These are phyloP conservation scores for Caenorhabditis uteleia DNA, from an alignment of 2,888 invertebrate species.

Conservation along the genomic window DNA sequence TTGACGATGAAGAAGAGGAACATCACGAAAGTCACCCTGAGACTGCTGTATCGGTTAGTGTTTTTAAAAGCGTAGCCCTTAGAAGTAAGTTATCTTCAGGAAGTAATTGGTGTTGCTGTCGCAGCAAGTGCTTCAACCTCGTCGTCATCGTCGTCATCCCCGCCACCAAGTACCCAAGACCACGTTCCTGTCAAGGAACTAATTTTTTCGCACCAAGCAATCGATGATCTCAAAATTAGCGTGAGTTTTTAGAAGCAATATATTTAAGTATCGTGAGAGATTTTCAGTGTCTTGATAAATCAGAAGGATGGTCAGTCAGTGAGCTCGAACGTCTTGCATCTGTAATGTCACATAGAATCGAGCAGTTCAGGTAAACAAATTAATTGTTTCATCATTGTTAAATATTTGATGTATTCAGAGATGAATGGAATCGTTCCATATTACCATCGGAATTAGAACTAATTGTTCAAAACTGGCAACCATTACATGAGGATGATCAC, in stretches of 20 bases:
- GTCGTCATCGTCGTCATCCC: no score
- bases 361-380: conserved; percentile 35
- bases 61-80: no score
- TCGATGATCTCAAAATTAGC: no score
- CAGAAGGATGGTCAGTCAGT: conserved; percentile 56
- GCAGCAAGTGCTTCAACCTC: no score
- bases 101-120: no score
- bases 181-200: no score
- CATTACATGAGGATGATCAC: background rate
- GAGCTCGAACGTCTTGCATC: conserved; percentile 61
- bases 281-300: conserved; percentile 39
- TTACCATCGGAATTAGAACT: conserved; percentile 10
- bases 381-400: background rate
- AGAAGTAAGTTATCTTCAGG: no score
- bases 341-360: conserved; percentile 52
- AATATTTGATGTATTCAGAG: conserved; percentile 10
- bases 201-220: no score
- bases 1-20: no score
- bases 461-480: conserved; percentile 24
- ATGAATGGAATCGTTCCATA: conserved; percentile 22
- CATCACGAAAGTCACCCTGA: no score
- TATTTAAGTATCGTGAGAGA: background rate
- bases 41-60: no score
- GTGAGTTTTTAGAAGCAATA: conserved; percentile 2
- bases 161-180: no score